A percentile compares a stretch with the other conserved stretches of the same genome.
Evolutionary conservation across 2,797 vertebrate species (phyloP).

Genomic region (Sebastes diaconus): DNA sequence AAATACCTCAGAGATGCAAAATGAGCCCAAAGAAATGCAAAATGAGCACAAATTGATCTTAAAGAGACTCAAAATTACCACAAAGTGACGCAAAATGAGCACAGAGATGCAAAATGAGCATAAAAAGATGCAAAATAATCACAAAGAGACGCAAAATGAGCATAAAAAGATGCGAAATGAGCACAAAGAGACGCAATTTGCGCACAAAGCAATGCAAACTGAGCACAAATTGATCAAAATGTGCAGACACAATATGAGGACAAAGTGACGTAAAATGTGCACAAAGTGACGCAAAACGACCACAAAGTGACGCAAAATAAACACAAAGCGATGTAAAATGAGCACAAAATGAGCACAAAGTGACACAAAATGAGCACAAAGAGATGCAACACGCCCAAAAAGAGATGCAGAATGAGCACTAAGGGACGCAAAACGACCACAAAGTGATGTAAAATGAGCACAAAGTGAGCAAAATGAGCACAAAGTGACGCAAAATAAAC

Average conservation of each 20-base stretch:
- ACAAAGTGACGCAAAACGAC: neutral
- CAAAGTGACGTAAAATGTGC: neutral
- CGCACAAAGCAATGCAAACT: neutral
- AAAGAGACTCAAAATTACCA: too few species aligned
- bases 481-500: neutral
- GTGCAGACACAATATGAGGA: neutral
- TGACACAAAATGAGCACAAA: too few species aligned
- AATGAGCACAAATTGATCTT: too few species aligned
- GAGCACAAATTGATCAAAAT: too few species aligned
- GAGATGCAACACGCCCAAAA: neutral
- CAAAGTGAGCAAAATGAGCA: neutral
- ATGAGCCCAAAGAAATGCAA: too few species aligned
- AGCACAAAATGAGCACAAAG: too few species aligned
- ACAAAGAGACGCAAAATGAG: neutral
- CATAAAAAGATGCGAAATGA: neutral
- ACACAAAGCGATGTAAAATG: neutral
- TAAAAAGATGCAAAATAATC: neutral
- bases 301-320: neutral
- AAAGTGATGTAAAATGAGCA: neutral
- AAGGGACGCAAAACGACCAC: fast-evolving
- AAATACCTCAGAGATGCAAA: too few species aligned
- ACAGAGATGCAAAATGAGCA: too few species aligned
- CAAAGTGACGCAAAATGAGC: too few species aligned
- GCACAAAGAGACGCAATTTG: neutral
- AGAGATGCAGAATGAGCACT: neutral